Evolutionary conservation across 2,888 invertebrate genomes (phyloP).

Genomic region (Sacculina carcini): DNA sequence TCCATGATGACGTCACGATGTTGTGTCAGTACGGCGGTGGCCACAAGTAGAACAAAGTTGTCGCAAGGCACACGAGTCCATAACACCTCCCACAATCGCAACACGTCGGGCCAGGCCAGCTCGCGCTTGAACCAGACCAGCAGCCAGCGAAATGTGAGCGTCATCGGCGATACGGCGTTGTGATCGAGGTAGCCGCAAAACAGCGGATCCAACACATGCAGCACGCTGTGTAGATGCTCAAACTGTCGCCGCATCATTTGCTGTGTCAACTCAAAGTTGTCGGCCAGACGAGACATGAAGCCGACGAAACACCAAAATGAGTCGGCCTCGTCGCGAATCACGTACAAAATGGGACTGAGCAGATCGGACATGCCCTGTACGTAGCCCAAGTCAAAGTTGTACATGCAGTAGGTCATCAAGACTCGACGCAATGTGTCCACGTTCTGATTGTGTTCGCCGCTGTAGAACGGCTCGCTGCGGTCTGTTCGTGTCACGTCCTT

Average conservation of each 20-base stretch:
- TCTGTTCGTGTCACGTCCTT: constrained; percentile 95
- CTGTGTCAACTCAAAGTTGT: constrained; percentile 91
- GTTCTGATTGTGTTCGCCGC: constrained; percentile 81
- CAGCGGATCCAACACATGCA: constrained; percentile 54
- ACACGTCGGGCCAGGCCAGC: constrained; percentile 43
- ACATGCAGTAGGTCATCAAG: constrained; percentile 95
- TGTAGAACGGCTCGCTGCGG: constrained; percentile 60
- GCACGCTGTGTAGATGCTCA: constrained; percentile 48
- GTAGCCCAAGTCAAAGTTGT: constrained; percentile 76
- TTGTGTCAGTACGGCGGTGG: constrained; percentile 70
- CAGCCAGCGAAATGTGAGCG: constrained; percentile 96
- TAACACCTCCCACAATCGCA: constrained; percentile 71
- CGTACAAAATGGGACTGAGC: constrained; percentile 62
- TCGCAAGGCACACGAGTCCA: constrained; percentile 39
- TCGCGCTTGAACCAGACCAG: constrained; percentile 62
- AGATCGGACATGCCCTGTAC: constrained; percentile 77
- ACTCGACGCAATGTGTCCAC: constrained; percentile 60
- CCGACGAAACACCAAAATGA: constrained; percentile 98
- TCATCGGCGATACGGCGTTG: constrained; percentile 84
- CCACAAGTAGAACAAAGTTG: constrained; percentile 81
- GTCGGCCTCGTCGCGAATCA: constrained; percentile 78
- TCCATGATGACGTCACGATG: constrained; percentile 68
- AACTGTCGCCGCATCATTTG: constrained; percentile 85
- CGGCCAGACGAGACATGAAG: constrained; percentile 77
- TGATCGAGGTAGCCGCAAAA: constrained; percentile 58